Evolutionary conservation across 2,797 vertebrate species (phyloP).

Genomic region (Eospalax fontanierii): DNA sequence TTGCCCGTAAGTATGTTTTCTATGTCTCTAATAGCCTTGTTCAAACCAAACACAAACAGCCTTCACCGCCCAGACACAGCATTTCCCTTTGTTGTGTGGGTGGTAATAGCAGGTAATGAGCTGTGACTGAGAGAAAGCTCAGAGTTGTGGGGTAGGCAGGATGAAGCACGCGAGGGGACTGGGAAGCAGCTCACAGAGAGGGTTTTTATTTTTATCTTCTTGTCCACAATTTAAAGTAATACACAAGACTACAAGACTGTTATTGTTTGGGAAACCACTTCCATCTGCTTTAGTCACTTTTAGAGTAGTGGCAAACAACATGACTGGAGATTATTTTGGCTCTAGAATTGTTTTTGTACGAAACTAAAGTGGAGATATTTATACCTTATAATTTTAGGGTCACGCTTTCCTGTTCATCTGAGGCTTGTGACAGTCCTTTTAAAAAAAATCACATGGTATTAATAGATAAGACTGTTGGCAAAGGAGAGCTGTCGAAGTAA

Average conservation of each 20-base stretch:
- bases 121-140: slow-evolving; percentile 14
- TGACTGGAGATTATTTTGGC: slow-evolving; percentile 35
- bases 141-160: neutral
- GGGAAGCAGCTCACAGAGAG: neutral
- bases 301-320: slow-evolving; percentile 44
- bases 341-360: slow-evolving; percentile 24
- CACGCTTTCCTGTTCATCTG: slow-evolving; percentile 14
- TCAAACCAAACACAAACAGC: slow-evolving; percentile 22
- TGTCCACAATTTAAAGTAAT: slow-evolving; percentile 64
- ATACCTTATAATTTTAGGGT: slow-evolving; percentile 66
- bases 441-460: neutral
- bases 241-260: neutral
- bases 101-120: neutral
- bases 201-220: slow-evolving; percentile 60
- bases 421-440: slow-evolving; percentile 46
- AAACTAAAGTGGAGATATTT: slow-evolving; percentile 64
- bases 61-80: neutral
- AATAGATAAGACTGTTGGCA: neutral
- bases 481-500: slow-evolving; percentile 34
- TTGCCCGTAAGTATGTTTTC: neutral
- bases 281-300: slow-evolving; percentile 51
- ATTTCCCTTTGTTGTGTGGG: neutral
- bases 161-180: neutral
- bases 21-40: neutral
- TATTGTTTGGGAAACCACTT: slow-evolving; percentile 49